Percentiles rank a stretch among this genome's conserved stretches.
These are phyloP conservation scores for Lethenteron camtschaticum DNA, from an alignment of 2,113 vertebrate genomes.

Conservation along the genomic window DNA sequence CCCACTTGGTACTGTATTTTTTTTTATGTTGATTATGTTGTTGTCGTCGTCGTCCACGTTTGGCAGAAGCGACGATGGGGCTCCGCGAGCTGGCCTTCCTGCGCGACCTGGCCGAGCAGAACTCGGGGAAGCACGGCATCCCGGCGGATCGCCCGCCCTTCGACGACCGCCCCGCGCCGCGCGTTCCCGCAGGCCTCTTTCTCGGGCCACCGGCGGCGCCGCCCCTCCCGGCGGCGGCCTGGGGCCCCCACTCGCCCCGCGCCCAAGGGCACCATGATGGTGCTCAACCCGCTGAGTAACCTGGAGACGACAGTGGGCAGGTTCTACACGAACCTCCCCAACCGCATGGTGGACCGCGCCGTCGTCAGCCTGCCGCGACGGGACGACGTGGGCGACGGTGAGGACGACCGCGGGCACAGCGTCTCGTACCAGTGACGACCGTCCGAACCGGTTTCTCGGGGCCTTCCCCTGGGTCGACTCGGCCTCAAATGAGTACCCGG, in stretches of 20 bases:
- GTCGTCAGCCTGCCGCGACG: conserved; percentile 78
- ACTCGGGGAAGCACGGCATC: conserved; percentile 52
- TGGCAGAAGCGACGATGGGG: conserved; percentile 24
- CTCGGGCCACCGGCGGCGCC: background rate
- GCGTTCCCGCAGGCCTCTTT: background rate
- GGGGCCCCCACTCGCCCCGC: conserved; percentile 39
- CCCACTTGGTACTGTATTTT: too few relatives aligned
- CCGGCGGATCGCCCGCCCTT: too few relatives aligned
- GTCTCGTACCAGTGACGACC: too few relatives aligned
- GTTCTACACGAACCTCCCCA: conserved; percentile 93
- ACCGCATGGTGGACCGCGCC: conserved; percentile 81
- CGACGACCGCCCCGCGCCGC: background rate
- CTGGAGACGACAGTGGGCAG: conserved; percentile 82
- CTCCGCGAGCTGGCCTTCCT: conserved; percentile 88
- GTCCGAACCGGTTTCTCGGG: too few relatives aligned
- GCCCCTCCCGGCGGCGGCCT: background rate
- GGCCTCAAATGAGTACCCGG: too few relatives aligned
- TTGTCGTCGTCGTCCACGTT: too few relatives aligned
- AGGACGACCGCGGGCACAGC: conserved; percentile 13
- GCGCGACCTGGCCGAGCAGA: conserved; percentile 81
- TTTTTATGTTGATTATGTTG: too few relatives aligned
- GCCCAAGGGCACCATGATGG: conserved; percentile 95
- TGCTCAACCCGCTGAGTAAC: conserved; percentile 90
- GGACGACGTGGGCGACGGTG: conserved; percentile 89
- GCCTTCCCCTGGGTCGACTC: too few relatives aligned